These are phyloP conservation scores for Drosophila mayri DNA, from an alignment of 1,140 invertebrate genomes.

Conservation along the genomic window DNA sequence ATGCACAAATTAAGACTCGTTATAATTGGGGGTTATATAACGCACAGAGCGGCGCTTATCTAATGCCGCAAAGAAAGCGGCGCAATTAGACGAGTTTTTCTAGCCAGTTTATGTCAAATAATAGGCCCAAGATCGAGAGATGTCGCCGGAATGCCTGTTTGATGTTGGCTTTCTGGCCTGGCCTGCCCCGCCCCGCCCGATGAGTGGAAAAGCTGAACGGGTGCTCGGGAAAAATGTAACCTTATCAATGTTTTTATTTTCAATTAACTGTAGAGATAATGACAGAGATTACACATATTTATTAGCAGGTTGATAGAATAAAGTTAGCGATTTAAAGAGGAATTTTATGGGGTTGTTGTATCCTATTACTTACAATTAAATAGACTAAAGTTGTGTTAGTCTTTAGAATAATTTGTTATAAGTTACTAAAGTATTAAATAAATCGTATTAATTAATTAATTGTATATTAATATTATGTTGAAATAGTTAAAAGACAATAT, in stretches of 20 bases:
- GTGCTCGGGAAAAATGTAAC: background rate
- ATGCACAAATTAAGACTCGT: slow-evolving; percentile 69
- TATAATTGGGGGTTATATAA: slow-evolving; percentile 82
- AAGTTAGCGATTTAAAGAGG: background rate
- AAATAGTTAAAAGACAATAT: background rate
- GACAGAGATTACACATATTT: background rate
- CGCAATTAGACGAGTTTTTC: slow-evolving; percentile 71
- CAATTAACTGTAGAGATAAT: background rate
- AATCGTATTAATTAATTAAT: too few relatives aligned
- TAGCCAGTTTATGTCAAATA: slow-evolving; percentile 51
- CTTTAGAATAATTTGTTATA: background rate
- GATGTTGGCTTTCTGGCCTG: slow-evolving; percentile 19
- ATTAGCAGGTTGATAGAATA: background rate
- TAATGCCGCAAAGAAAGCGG: slow-evolving; percentile 78
- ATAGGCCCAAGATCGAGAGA: slow-evolving; percentile 41
- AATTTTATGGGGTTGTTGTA: background rate
- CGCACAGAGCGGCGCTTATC: slow-evolving; percentile 59
- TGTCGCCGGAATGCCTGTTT: slow-evolving; percentile 26
- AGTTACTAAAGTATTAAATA: background rate
- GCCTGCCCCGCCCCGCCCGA: background rate
- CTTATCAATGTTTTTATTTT: background rate
- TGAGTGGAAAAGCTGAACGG: slow-evolving; percentile 25
- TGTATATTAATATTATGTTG: too few relatives aligned
- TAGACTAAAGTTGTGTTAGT: too few relatives aligned
- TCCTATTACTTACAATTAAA: too few relatives aligned